Base-by-base conservation (phyloP, 2,888 invertebrate genomes). In the Eilema caniola region DNA sequence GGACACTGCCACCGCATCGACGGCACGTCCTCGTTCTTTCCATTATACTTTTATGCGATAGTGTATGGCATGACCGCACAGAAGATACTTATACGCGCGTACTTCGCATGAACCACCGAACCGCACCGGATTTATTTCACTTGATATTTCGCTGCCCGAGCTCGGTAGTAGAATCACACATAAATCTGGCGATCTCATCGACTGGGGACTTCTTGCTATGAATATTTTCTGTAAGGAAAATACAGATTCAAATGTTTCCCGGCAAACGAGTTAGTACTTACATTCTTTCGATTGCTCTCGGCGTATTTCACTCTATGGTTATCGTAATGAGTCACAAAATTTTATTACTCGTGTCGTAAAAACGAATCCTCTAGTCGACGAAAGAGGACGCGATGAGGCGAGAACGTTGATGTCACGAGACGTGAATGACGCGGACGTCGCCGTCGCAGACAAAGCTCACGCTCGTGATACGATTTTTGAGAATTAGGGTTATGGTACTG, bases 291-390 rank as follows among this genome's bases (percentile, higher is more conserved):
- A 90, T 90, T 89, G 87, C 86, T 85, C 82, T 86, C 80, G 75
- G 79, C 84, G 86, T 89, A 89, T 90, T 93, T 92, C 88, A 90
- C 87, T 90, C 86, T 88, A 89, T 86, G 87, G 88, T 89, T 91
- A 91, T 91, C 90, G 90, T 93, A 92, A 93, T 92, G 89, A 90
- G 85, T 87, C 84, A 84, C 93, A 91, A 93, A 93, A 89, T 79
- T 92, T 93, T 93, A 94, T 90, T 86, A 85, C 79, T 84, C 67
- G 76, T 70, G 78, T 92, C 90, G 87, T 93, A 92, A 92, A 92
- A 88, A 84, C 79, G 83, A 88, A 89, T 91, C 86, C 86, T 86
- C 85, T 84, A 86, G 85, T 89, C 83, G 83, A 72, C 69, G 79
- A 79, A 81, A 84, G 83, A 83, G 77, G 73, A 83, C 71, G 81